A percentile compares a stretch with the other conserved stretches of the same genome.
phyloP scores from a whole-genome alignment of 2,888 invertebrate genomes.

The Chaitophorus viminalis region DNA sequence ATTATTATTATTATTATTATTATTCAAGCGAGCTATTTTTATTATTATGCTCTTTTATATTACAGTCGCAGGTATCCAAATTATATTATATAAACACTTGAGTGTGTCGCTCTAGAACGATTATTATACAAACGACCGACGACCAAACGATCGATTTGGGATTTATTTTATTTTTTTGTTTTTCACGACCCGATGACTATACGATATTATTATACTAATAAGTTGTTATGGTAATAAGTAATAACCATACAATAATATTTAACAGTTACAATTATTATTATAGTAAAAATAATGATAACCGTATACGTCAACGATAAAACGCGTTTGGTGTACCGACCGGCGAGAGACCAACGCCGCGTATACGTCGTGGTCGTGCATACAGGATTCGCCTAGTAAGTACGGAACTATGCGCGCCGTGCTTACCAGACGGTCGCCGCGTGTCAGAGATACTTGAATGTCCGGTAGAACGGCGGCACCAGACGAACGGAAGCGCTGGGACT shows the following conservation, averaged over 20 bases:
- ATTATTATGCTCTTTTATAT: no score
- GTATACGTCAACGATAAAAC: background rate
- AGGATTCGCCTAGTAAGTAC: no score
- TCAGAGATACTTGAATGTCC: constrained; percentile 57
- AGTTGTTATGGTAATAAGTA: no score
- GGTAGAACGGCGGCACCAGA: constrained; percentile 34
- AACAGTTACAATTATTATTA: background rate
- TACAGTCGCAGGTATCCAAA: no score
- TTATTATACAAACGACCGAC: background rate
- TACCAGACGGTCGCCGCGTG: constrained; percentile 40
- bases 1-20: no score
- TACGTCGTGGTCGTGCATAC: no score
- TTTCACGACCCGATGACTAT: background rate
- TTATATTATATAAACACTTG: no score
- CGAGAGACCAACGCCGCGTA: background rate
- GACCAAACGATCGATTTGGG: background rate
- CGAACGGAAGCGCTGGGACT: constrained; percentile 41
- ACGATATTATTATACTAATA: background rate
- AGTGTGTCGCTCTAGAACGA: no score
- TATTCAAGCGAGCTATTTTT: no score
- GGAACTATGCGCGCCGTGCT: background rate
- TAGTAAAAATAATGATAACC: background rate
- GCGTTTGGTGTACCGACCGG: background rate
- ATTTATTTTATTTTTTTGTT: no score
- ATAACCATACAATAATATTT: background rate